phyloP scores from a whole-genome alignment of 1,140 invertebrate species.

The Nasonia giraulti region DNA sequence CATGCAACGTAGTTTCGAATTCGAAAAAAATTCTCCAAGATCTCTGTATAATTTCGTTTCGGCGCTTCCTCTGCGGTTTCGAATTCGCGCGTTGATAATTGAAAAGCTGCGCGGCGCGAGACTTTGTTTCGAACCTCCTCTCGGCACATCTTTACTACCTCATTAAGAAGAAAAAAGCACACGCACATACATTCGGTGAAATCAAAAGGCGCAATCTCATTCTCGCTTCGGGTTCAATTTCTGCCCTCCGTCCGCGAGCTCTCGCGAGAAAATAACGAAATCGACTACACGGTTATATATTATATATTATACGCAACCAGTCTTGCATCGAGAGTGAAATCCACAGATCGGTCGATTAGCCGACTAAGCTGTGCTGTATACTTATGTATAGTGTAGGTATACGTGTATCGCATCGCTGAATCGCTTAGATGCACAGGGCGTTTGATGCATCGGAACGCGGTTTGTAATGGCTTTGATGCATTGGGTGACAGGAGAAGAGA shows the following conservation, averaged over 20 bases:
- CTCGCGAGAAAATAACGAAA: slow-evolving; percentile 29
- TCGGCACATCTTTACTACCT: neutral
- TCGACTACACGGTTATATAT: neutral
- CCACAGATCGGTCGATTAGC: neutral
- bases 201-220: slow-evolving; percentile 26
- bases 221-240: slow-evolving; percentile 6
- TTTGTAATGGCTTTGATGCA: too few species aligned
- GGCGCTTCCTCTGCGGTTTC: too few species aligned
- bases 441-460: too few species aligned
- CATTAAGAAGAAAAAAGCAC: neutral
- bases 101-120: neutral
- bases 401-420: neutral
- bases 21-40: too few species aligned
- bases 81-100: neutral
- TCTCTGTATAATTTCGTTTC: too few species aligned
- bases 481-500: too few species aligned
- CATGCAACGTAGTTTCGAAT: too few species aligned
- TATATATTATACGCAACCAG: neutral
- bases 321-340: slow-evolving; percentile 30
- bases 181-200: neutral
- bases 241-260: neutral
- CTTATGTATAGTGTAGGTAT: neutral
- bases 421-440: neutral
- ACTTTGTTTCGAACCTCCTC: neutral
- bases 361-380: neutral